Evolutionary conservation across 2,888 invertebrate genomes (phyloP), one percentile per base, ranked within the genome.

Genomic region (Petrolisthes manimaculis): DNA sequence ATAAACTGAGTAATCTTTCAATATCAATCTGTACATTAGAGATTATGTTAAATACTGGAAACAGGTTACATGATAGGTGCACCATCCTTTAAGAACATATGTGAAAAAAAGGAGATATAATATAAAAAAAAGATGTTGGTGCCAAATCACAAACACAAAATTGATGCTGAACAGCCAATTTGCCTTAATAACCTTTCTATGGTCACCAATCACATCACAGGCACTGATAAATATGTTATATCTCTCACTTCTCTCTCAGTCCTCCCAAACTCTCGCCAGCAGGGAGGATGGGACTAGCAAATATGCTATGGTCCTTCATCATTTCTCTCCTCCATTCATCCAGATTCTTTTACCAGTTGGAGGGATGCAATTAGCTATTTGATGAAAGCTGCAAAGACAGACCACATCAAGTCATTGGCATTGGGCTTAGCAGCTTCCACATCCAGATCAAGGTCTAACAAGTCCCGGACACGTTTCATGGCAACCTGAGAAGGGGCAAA

Each of bases 321-420:
- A 75, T 12, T n/a, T 24, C n/a, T n/a, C 9, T 75, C 61, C 61
- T 18, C 61, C 61, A 12, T 61, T 61, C 61, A 61, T 9, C 14
- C 67, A 37, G 12, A 24, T 75, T 24, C 9, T 14, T 37, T 53
- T 21, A 54, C 54, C 14, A 53, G 37, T 37, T 37, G 37, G 37
- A 37, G 55, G 75, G 18, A 77, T 53, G n/a, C 18, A 24, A 53
- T n/a, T 21, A 54, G 54, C 92, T 96, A 99, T 96, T 99, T 99
- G 92, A 97, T 97, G 94, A 99, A 99, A 90, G 99, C 97, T 92
- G 98, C 97, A 94, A 99, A 98, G 89, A 99, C 99, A 86, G 99
- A 98, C 99, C 99, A 99, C 94, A 99, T 96, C 92, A 99, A 96
- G 93, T 99, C 98, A 92, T 96, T 96, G 89, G 97, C 96, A 93